phyloP scores from a whole-genome alignment of 2,888 invertebrate species.

The Sarcophaga subvicina region DNA sequence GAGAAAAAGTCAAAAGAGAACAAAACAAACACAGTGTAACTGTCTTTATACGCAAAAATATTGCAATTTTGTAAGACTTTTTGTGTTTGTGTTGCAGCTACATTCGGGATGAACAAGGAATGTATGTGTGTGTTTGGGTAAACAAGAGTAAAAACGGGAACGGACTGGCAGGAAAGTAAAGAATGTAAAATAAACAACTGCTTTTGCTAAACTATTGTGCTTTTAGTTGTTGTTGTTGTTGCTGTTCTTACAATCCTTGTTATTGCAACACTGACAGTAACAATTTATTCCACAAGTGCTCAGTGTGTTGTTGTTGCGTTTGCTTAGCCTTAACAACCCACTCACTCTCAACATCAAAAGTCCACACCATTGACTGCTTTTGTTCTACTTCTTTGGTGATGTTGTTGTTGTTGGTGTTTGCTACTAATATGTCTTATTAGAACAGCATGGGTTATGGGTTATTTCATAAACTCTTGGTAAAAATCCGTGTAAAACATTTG shows the following conservation, averaged over 20 bases:
- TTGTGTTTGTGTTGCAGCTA: not conserved
- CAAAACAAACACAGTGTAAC: not conserved
- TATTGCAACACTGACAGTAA: conserved; percentile 37
- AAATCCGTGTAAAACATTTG: too few relatives aligned
- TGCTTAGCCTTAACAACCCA: not conserved
- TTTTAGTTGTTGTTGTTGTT: conserved; percentile 23
- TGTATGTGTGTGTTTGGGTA: not conserved
- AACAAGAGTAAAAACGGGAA: not conserved
- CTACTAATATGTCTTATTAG: conserved; percentile 35
- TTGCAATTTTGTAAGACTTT: conserved; percentile 36
- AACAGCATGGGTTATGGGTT: not conserved
- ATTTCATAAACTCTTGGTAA: not conserved
- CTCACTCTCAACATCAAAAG: not conserved
- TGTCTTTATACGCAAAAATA: conserved; percentile 32
- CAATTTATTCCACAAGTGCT: conserved; percentile 24
- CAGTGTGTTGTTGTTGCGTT: not conserved
- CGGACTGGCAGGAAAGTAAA: conserved; percentile 4
- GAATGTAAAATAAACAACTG: conserved; percentile 44
- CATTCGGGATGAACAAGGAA: not conserved
- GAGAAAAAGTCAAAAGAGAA: not conserved
- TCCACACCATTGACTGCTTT: not conserved
- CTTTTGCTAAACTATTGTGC: conserved; percentile 24
- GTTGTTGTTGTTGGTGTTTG: not conserved
- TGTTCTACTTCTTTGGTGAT: not conserved
- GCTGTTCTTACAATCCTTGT: conserved; percentile 21